These are phyloP conservation scores for Rhodeus uyekii DNA, from an alignment of 2,797 vertebrate genomes.

Conservation along the genomic window DNA sequence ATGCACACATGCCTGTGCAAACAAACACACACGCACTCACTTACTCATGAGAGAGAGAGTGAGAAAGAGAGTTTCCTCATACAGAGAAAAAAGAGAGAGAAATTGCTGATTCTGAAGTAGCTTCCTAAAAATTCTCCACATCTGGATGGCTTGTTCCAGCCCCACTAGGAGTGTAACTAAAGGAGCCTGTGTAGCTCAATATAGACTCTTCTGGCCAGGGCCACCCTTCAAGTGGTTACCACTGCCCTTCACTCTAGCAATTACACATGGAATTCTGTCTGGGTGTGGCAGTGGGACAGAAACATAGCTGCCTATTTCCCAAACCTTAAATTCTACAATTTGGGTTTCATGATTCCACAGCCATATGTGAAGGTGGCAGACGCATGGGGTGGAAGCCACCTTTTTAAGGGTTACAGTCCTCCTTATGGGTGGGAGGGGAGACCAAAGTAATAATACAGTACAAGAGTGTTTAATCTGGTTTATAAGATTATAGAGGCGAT, in stretches of 20 bases:
- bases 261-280: conserved; percentile 66
- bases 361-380: conserved; percentile 58
- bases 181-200: conserved; percentile 57
- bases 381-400: neutral
- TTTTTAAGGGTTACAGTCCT: conserved; percentile 17
- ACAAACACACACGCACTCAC: neutral
- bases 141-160: conserved; percentile 38
- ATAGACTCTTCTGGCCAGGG: conserved; percentile 61
- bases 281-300: conserved; percentile 73
- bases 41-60: too few species aligned
- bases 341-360: conserved; percentile 55
- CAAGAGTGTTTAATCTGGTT: conserved; percentile 6
- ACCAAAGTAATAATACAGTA: conserved; percentile 13
- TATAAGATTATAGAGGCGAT: neutral
- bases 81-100: neutral
- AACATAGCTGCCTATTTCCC: conserved; percentile 74
- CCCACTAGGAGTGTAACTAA: conserved; percentile 53
- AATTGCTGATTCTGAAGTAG: neutral
- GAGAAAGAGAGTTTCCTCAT: neutral
- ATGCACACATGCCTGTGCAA: too few species aligned
- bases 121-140: conserved; percentile 16
- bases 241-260: conserved; percentile 65
- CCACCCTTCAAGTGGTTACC: conserved; percentile 73
- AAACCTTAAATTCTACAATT: conserved; percentile 66
- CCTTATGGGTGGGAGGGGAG: neutral